Evolutionary conservation across 1,140 invertebrate genomes (phyloP).

Genomic region (Meteorus sp.): DNA sequence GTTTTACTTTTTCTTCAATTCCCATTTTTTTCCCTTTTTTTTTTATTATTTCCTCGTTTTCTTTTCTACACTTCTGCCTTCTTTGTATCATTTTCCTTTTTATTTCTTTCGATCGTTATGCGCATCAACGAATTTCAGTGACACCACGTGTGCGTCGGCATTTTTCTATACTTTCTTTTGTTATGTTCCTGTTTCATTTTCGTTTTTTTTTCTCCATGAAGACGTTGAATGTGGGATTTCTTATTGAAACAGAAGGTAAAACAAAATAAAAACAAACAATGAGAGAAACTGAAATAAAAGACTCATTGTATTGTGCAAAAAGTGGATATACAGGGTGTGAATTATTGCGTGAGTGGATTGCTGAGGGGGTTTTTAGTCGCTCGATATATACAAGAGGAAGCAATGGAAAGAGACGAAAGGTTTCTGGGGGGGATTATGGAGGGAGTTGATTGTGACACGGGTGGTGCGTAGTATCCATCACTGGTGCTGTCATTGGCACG

Average conservation of each 20-base stretch:
- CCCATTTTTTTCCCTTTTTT: not conserved
- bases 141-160: no score
- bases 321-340: conserved; percentile 38
- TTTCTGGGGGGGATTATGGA: conserved; percentile 22
- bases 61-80: no score
- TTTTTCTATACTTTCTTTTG: no score
- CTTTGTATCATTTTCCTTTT: no score
- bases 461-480: conserved; percentile 35
- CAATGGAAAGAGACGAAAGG: conserved; percentile 11
- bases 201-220: not conserved
- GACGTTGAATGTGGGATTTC: no score
- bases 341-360: conserved; percentile 33
- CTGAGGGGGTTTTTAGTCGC: no score
- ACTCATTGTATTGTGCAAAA: not conserved
- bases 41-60: no score
- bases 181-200: no score
- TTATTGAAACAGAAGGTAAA: not conserved
- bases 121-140: no score
- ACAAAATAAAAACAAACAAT: not conserved
- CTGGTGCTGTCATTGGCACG: conserved; percentile 37
- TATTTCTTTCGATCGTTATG: no score
- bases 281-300: not conserved
- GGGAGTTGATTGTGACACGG: conserved; percentile 5
- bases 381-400: no score
- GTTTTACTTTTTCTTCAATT: not conserved